Evolutionary conservation across 2,888 invertebrate genomes (phyloP), one percentile per base, ranked within the genome.

Genomic region (Reticulitermes lucifugus): DNA sequence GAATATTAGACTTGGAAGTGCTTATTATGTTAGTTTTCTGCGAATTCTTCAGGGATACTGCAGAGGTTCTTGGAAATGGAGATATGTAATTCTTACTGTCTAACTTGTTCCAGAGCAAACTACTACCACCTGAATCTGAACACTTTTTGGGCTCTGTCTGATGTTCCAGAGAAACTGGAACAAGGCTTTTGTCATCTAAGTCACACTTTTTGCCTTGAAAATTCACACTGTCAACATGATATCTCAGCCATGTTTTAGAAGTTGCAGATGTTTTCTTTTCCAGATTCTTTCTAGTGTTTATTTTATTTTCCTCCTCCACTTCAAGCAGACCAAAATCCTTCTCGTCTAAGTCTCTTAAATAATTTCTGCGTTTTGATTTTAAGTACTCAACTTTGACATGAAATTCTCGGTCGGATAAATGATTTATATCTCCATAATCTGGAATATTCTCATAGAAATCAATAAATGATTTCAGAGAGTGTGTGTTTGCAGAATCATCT

Each of bases 361-460:
- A 90, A 29, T 90, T 87, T 88, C 93, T 93, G 89, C 95, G 95
- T 89, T 93, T 94, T 87, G 94, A 93, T 87, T 94, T 93, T 80
- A 95, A 90, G 85, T 92, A 93, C 89, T 95, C 94, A 83, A 96
- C 89, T 60, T 95, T 95, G 22, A 93, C 93, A 89, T 95, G 95
- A 90, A 96, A 96, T 88, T 96, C 96, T 85, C 93, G 94, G 86
- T 94, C 94, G 0, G 95, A 94, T 87, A 96, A 91, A 90, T 96
- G 96, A 89, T 95, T 93, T 3, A 96, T 93, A 81, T 96, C 96
- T 86, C 93, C 93, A 88, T 96, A 96, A 89, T 96, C 96, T 85
- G 96, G 96, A 89, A 96, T 96, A 88, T 95, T 96, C 83, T 94
- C 94, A 88, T 95, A 94, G 90, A 96, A 96, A 86, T 96, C 94